Base-by-base conservation (phyloP, 92 coral and sea anemone species). In the Meandrina meandrites region DNA sequence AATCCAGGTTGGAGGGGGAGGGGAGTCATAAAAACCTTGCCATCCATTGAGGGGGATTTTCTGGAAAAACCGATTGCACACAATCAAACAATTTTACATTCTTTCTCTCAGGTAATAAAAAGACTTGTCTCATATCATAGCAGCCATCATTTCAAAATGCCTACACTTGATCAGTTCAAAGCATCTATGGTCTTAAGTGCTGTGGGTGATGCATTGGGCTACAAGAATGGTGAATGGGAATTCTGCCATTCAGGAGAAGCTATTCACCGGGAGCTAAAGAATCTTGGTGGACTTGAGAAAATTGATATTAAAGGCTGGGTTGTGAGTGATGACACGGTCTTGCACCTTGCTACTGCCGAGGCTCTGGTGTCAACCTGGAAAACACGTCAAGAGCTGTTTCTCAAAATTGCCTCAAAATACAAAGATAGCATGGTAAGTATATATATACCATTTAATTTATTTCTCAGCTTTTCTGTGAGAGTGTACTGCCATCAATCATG, bases 131-230 rank as follows among this genome's bases (percentile, higher is more conserved):
- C 4, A 8, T 12, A 66, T 27, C 22, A 54, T 66, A 27, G 14
- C 34, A 27, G 71, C 34, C 34, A 19, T 40, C 45, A 40, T 48
- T 68, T 53, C 74, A 77, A 79, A 79, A 91, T 91, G 91, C 84
- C 89, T 11, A 31, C 91, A 5, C 34, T 85, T 50, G 91, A 88
- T 28, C 89, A 81, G 53, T 96, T 90, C 81, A 84, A 82, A 77
- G 95, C 96, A 1, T 90, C 92, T 0, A 93, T 96, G 98, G 92
- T 94, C 50, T 84, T 96, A 19, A 96, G 98, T 90, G 98, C 95
- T 36, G 98, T 92, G 5, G 98, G 98, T n/a, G 98, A 96, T 90
- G 95, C 98, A 4, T 81, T 96, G 57, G 98, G 98, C 16, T 96
- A 89, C 83, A 94, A 93, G 35, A 91, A 94, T 68, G 98, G 98